phyloP scores from a whole-genome alignment of 2,113 vertebrate genomes.

The Asarcornis scutulata region DNA sequence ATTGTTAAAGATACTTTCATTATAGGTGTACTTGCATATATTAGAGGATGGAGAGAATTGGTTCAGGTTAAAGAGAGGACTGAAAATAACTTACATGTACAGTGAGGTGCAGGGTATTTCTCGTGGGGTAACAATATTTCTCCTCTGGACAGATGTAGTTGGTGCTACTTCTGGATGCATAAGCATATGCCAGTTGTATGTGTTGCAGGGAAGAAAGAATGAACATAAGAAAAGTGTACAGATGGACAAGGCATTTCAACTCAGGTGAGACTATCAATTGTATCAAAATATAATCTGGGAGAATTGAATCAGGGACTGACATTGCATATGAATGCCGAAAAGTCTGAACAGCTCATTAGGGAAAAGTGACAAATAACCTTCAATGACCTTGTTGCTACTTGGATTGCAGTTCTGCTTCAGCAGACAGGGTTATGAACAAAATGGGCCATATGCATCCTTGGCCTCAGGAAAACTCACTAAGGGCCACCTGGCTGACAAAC shows the following conservation, averaged over 20 bases:
- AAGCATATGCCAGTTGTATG: background rate
- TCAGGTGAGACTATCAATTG: background rate
- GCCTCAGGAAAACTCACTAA: background rate
- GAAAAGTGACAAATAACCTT: background rate
- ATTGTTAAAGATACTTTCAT: background rate
- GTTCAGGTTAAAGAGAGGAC: background rate
- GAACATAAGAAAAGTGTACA: background rate
- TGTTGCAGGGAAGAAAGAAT: background rate
- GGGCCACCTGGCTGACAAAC: background rate
- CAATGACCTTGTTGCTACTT: background rate
- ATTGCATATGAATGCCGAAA: background rate
- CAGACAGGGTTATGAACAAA: background rate
- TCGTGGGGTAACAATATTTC: background rate
- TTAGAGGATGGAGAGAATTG: background rate
- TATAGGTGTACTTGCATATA: background rate
- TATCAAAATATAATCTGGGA: background rate
- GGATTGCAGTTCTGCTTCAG: background rate
- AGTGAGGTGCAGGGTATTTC: background rate
- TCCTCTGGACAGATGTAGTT: background rate
- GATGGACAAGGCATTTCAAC: slow-evolving; percentile 12
- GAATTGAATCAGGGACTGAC: background rate
- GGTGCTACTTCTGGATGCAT: background rate
- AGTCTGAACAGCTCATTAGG: background rate
- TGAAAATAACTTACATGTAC: background rate
- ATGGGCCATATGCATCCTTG: background rate